Evolutionary conservation across 1,140 invertebrate genomes (phyloP).

Genomic region (Solenopsis invicta): DNA sequence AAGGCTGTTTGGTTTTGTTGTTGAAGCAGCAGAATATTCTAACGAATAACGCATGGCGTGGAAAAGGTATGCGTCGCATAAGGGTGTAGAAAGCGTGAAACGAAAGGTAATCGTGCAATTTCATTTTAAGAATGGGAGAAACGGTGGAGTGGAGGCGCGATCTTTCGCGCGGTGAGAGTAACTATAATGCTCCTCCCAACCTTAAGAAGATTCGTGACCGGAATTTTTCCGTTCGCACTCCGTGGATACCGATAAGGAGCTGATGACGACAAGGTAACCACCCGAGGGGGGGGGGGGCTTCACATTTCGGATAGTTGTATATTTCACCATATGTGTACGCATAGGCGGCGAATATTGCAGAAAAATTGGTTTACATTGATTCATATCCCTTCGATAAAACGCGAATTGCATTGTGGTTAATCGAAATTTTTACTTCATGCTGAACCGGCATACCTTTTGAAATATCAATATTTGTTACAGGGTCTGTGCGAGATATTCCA

Average conservation of each 20-base stretch:
- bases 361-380: not conserved
- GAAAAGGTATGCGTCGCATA: not conserved
- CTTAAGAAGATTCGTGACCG: slow-evolving; percentile 69
- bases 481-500: not conserved
- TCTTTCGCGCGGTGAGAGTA: slow-evolving; percentile 62
- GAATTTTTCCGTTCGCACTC: slow-evolving; percentile 55
- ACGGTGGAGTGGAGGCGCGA: slow-evolving; percentile 59
- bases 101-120: slow-evolving; percentile 74
- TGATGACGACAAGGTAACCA: slow-evolving; percentile 54
- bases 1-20: slow-evolving; percentile 5
- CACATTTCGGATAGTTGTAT: slow-evolving; percentile 24
- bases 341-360: not conserved
- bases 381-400: not conserved
- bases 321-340: slow-evolving; percentile 9
- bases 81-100: slow-evolving; percentile 65
- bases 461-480: not conserved
- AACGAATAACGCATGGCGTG: not conserved
- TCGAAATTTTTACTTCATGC: slow-evolving; percentile 8
- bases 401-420: not conserved
- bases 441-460: not conserved
- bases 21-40: slow-evolving; percentile 54
- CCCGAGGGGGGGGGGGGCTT: too few species aligned
- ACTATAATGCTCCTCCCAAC: slow-evolving; percentile 53
- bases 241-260: slow-evolving; percentile 28
- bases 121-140: slow-evolving; percentile 68